Evolutionary conservation across 2,113 vertebrate genomes (phyloP).

Genomic region (Dissostichus mawsoni): DNA sequence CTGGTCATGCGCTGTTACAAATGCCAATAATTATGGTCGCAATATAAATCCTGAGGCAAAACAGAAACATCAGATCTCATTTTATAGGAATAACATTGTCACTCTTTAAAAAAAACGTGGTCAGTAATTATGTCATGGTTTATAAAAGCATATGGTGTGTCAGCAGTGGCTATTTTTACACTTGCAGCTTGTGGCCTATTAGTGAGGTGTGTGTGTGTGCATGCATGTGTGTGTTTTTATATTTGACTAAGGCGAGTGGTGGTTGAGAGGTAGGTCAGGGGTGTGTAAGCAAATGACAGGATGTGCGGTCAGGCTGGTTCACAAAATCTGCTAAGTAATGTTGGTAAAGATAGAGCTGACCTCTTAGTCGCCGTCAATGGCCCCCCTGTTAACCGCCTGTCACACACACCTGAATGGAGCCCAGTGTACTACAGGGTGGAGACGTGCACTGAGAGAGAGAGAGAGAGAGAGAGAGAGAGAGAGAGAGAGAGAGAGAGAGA

Average conservation of each 20-base stretch:
- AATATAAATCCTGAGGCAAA: constrained; percentile 23
- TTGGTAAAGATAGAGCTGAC: constrained; percentile 80
- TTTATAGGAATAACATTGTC: constrained; percentile 40
- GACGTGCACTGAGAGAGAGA: constrained; percentile 15
- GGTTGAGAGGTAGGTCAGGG: constrained; percentile 54
- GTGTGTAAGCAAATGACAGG: constrained; percentile 74
- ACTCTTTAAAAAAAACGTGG: constrained; percentile 5
- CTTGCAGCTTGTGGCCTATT: constrained; percentile 27
- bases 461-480: background rate
- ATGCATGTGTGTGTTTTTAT: constrained; percentile 27
- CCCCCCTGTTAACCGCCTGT: constrained; percentile 60
- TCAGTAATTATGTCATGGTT: constrained; percentile 37
- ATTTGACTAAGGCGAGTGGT: constrained; percentile 56
- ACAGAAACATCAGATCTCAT: constrained; percentile 15
- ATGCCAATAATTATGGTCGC: constrained; percentile 1
- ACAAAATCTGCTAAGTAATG: constrained; percentile 77
- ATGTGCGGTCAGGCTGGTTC: constrained; percentile 73
- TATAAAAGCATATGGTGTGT: constrained; percentile 37
- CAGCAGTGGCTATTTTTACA: constrained; percentile 53
- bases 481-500: too few species aligned
- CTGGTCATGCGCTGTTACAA: background rate
- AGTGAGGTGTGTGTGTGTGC: constrained; percentile 3
- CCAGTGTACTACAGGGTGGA: constrained; percentile 49
- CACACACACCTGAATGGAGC: constrained; percentile 50
- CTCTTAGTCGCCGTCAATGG: constrained; percentile 63